Evolutionary conservation across 37 sponge, comb jelly and placozoan species (phyloP).

Genomic region (Cliona cf. orientalis): DNA sequence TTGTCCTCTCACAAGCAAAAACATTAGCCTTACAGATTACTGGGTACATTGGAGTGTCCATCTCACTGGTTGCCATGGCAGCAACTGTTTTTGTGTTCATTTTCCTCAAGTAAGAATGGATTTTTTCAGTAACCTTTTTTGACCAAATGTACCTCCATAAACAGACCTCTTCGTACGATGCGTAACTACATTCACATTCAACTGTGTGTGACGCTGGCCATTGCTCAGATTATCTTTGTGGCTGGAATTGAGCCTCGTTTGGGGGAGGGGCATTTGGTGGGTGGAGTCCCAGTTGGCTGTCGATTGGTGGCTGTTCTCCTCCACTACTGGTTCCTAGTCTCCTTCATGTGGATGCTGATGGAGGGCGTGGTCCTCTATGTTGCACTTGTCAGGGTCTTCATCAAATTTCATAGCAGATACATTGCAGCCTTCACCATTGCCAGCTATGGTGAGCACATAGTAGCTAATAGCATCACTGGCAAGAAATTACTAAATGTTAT

Average conservation of each 20-base stretch:
- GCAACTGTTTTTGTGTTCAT: too few relatives aligned
- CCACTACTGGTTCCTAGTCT: conserved; percentile 60
- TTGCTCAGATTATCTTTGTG: conserved; percentile 54
- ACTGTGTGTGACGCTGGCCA: conserved; percentile 58
- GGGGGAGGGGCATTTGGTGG: background rate
- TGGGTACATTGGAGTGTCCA: too few relatives aligned
- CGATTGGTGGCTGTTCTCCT: conserved; percentile 44
- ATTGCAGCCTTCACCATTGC: conserved; percentile 8
- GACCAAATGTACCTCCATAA: background rate
- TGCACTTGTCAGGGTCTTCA: conserved; percentile 65
- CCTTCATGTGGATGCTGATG: conserved; percentile 88
- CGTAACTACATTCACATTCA: conserved; percentile 63
- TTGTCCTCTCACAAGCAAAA: too few relatives aligned
- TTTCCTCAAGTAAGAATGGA: conserved; percentile 5
- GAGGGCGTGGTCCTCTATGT: conserved; percentile 74
- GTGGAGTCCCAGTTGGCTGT: conserved; percentile 9
- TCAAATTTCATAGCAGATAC: conserved; percentile 5
- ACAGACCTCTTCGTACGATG: conserved; percentile 55
- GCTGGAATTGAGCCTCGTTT: conserved; percentile 21
- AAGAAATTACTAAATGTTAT: too few relatives aligned
- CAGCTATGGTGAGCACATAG: conserved; percentile 26
- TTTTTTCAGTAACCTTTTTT: too few relatives aligned
- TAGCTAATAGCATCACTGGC: background rate
- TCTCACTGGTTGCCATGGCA: too few relatives aligned
- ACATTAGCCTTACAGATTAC: too few relatives aligned